Evolutionary conservation across 30 jellyfish, hydroid and myxozoan genomes (phyloP), one percentile per base, ranked within the genome.

Genomic region (Catostylus mosaicus): DNA sequence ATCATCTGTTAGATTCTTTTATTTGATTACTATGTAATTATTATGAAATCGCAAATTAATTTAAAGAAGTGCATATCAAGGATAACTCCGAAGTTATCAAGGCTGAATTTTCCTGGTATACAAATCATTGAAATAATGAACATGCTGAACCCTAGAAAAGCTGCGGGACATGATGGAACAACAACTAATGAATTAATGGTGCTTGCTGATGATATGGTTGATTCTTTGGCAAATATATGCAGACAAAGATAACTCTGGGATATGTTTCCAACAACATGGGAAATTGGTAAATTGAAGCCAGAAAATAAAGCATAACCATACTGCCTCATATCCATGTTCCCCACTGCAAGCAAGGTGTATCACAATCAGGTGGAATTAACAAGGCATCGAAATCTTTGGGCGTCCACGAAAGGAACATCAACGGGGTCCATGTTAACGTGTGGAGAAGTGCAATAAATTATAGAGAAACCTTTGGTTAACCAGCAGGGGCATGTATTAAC

Each of bases 361-460:
- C 88, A 74, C 50, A 35, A 85, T 1, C 90, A 86, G 64, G 26
- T 66, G 36, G 86, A 87, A 14, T 2, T 40, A 23, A n/a, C 62
- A 29, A 78, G 87, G 60, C 91, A 70, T 47, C 43, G 54, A 52
- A 74, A 78, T 46, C 96, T 78, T 36, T 66, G 88, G 91, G 96
- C 86, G 36, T 77, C 45, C 60, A 72, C 30, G 63, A 43, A 26
- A 66, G 90, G 80, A 30, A 19, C 51, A 75, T 75, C 96, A 37
- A 76, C 86, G 40, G 90, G 61, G 63, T 67, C 86, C 33, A 48
- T 65, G 33, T 83, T 84, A 23, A 85, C 31, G 56, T 71, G 34
- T 85, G 90, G 96, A 46, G n/a, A 73, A 45, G 64, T 27, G 78
- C 82, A 26, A 45, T 85, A 10, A 80, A 85, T 32, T 27, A 74